Base-by-base conservation (phyloP, 2,888 invertebrate species). In the Tanypteryx hageni region DNA sequence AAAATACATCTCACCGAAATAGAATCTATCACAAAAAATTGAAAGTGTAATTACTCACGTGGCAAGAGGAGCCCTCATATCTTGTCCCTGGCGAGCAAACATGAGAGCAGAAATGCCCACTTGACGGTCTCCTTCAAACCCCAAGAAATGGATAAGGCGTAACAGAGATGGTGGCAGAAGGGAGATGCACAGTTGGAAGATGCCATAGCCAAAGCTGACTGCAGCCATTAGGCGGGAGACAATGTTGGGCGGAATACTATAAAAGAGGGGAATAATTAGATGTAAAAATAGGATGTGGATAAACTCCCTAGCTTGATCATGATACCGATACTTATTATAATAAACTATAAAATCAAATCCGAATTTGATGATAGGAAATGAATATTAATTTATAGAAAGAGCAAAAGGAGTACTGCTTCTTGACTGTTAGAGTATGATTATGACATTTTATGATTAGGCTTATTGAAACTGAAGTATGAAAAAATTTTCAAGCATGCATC, bases 191-290 rank as follows among this genome's bases (percentile, higher is more conserved):
- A 97, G 94, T 94, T 97, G 97, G 94, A 97, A 96, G 68, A 97
- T 95, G 18, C 97, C 97, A 93, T 97, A 97, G 7, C 97, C 97
- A 94, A 97, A 97, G 94, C 96, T 96, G 10, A 97, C 96, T 0
- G 97, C 96, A 10, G 96, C 96, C 96, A 97, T 96, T 81, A 97
- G 94, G n/a, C 97, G 95, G 44, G 95, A 95, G 22, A 97, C 95
- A 92, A 96, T 96, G 64, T 95, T 95, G 57, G 95, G 95, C 91
- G 96, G 96, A 82, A 96, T 94, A 83, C 94, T 93, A 93, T 13
- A 93, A 92, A 83, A 93, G 64, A 13, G 22, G 44, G 44, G 86
- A 92, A 85, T 59, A 86, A 31, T 84, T 14, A 82, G 13, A 58
- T 22, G 14, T 27, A 44, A 91, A 61, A 27, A 82, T 64, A 76